Conservation (phyloP, 2,797 vertebrate species). For the Sebastes dallii region DNA sequence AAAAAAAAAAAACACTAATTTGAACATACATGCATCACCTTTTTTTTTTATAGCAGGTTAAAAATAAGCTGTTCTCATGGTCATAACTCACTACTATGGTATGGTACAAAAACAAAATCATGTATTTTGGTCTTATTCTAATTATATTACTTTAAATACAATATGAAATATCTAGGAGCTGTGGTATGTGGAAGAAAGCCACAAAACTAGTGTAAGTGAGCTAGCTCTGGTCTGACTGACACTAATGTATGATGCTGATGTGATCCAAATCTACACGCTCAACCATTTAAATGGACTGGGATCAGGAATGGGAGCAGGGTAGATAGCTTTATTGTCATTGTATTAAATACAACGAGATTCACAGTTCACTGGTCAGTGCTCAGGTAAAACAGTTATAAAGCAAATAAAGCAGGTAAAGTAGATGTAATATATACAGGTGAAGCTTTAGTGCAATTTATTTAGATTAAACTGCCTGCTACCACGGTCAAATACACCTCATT, state of each 20-base stretch:
- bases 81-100: accelerated
- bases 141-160: accelerated
- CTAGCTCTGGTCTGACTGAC: not conserved
- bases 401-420: no score
- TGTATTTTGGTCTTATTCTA: not conserved
- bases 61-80: accelerated
- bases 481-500: accelerated
- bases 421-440: no score
- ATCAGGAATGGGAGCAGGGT: not conserved
- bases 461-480: accelerated
- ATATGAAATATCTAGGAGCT: accelerated
- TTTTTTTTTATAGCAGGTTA: no score
- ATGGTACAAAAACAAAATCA: no score
- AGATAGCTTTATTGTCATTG: no score
- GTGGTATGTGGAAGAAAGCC: no score
- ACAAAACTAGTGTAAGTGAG: accelerated
- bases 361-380: no score
- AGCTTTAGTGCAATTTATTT: not conserved
- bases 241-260: not conserved
- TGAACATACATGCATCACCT: not conserved
- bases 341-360: no score
- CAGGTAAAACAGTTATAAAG: no score
- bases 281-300: not conserved
- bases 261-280: not conserved
- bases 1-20: not conserved